Base-by-base conservation (phyloP, 2,888 invertebrate species). In the Pandemis corylana region DNA sequence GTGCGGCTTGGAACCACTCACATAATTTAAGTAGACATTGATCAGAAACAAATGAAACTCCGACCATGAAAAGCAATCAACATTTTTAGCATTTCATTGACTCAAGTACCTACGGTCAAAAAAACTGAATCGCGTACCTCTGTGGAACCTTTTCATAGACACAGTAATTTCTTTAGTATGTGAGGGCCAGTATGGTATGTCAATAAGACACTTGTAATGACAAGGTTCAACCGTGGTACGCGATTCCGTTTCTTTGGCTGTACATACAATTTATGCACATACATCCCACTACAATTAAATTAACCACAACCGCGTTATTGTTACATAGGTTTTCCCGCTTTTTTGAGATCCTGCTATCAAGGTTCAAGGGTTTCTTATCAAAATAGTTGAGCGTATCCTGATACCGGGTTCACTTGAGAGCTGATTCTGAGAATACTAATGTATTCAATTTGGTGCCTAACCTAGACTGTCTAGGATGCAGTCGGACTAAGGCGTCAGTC, bases 331-430 rank as follows among this genome's bases (percentile, higher is more conserved):
- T 73, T 73, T 62, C 73, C 73, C 41, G 41, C 20, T 53, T 71
- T 68, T 64, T n/a, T 15, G 36, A 28, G 63, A 56, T 73, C 63
- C 72, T 68, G 63, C 44, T 72, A 56, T 41, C 53, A 66, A 63
- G 67, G 63, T 53, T 56, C 56, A 56, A 56, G 56, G 56, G 56
- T 20, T 10, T 53, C 7, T 51, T 53, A 28, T 15, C 36, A 46
- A 71, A 74, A 73, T 62, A 73, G 73, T 75, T 76, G 20, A 12
- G n/a, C 56, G 75, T 75, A 77, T 78, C 78, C 78, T 36, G 71
- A 77, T 78, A 76, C 78, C 78, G 79, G 72, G 68, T 76, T 65
- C 10, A 56, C 59, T 77, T 69, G 59, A 66, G 77, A 42, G 68
- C 71, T 66, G 15, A 59, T 78, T 76, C 76, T 66, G 49, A 67